Conservation (phyloP, 2,113 vertebrate genomes). For the Pteronura brasiliensis region DNA sequence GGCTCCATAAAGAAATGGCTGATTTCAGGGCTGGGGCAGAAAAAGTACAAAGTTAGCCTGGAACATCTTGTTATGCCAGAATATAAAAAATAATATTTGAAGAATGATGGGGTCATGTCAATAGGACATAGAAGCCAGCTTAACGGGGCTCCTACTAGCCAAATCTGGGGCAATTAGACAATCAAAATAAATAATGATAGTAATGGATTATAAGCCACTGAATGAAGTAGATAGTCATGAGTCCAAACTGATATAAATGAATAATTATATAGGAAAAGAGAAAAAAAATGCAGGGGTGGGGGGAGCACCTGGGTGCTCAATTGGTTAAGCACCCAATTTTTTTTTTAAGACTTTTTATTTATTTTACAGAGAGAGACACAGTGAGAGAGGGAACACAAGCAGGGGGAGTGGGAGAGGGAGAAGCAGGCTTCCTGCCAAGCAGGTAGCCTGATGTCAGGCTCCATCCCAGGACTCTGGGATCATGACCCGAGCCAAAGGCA, state of each 20-base stretch:
- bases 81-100: neutral
- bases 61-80: neutral
- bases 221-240: constrained; percentile 2
- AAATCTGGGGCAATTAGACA: neutral
- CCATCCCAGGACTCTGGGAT: no score
- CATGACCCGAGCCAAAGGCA: no score
- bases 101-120: neutral
- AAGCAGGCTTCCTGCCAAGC: no score
- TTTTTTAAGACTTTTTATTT: no score
- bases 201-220: neutral
- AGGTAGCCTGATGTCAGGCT: no score
- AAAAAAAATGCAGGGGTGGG: neutral
- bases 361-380: no score
- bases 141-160: neutral
- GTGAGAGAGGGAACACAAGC: no score
- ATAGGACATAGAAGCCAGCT: neutral
- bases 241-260: neutral
- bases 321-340: neutral
- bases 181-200: neutral
- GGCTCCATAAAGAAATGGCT: neutral
- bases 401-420: no score
- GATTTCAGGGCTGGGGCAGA: neutral
- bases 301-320: no score
- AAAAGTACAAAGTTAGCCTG: neutral
- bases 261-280: neutral